Conservation (phyloP, 2,113 vertebrate species). For the Crotalus horridus region DNA sequence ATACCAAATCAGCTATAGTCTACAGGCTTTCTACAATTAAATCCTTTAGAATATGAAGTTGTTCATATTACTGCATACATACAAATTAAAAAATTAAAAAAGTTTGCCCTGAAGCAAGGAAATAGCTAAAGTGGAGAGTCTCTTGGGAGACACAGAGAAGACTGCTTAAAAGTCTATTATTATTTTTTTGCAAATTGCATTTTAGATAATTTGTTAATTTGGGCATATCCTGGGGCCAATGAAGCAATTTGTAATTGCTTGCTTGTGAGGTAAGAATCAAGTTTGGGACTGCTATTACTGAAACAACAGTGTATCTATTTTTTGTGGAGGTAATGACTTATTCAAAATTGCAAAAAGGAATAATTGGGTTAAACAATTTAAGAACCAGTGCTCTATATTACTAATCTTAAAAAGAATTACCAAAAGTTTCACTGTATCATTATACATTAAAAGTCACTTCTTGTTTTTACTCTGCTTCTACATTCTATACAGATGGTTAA, state of each 20-base stretch:
- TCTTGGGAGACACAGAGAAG: background rate
- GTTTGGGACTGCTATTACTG: background rate
- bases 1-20: background rate
- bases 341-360: background rate
- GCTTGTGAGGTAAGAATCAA: background rate
- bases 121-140: background rate
- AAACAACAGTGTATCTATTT: background rate
- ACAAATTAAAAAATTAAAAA: background rate
- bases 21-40: background rate
- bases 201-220: background rate
- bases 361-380: background rate
- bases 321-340: background rate
- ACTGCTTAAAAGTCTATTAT: background rate
- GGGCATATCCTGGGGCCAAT: background rate
- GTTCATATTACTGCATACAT: background rate
- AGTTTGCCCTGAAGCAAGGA: background rate
- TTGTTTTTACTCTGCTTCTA: background rate
- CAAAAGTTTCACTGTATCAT: background rate
- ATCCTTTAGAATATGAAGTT: background rate
- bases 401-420: background rate
- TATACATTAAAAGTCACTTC: background rate
- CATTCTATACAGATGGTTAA: background rate
- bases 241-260: background rate
- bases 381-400: background rate
- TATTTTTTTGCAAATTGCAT: background rate